phyloP scores from a whole-genome alignment of 2,113 vertebrate species.

The Lophius piscatorius region DNA sequence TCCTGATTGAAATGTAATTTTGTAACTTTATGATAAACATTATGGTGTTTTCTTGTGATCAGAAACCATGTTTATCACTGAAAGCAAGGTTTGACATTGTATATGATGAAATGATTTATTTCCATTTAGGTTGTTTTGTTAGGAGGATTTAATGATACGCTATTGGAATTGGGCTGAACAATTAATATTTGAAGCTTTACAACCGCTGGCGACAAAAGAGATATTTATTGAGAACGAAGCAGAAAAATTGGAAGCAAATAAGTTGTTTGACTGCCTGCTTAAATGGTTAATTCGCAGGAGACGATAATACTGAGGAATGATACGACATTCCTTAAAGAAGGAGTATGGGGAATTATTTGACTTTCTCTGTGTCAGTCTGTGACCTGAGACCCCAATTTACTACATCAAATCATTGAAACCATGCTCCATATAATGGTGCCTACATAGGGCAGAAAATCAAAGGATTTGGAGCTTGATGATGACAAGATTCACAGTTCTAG shows the following conservation, averaged over 20 bases:
- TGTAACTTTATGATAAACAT: no score
- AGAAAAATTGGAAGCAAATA: not conserved
- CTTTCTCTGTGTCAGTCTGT: slow-evolving; percentile 17
- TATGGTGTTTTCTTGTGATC: not conserved
- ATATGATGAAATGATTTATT: no score
- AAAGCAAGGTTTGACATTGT: not conserved
- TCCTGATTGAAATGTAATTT: no score
- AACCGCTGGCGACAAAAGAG: not conserved
- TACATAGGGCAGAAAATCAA: slow-evolving; percentile 2
- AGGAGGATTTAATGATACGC: no score
- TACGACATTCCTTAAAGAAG: slow-evolving; percentile 3
- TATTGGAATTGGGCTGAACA: no score
- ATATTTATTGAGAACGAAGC: not conserved
- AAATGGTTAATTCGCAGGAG: slow-evolving; percentile 14
- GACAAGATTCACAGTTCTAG: not conserved
- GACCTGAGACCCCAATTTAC: slow-evolving; percentile 4
- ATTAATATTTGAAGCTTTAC: no score
- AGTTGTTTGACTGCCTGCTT: not conserved
- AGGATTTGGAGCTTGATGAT: not conserved
- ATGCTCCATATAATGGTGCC: not conserved
- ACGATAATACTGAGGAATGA: not conserved
- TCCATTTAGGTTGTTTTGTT: not conserved
- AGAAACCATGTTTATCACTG: not conserved
- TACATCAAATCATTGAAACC: slow-evolving; percentile 5
- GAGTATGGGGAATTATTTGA: slow-evolving; percentile 15